Evolutionary conservation across 1,140 invertebrate species (phyloP).

Genomic region (Drosophila tani): DNA sequence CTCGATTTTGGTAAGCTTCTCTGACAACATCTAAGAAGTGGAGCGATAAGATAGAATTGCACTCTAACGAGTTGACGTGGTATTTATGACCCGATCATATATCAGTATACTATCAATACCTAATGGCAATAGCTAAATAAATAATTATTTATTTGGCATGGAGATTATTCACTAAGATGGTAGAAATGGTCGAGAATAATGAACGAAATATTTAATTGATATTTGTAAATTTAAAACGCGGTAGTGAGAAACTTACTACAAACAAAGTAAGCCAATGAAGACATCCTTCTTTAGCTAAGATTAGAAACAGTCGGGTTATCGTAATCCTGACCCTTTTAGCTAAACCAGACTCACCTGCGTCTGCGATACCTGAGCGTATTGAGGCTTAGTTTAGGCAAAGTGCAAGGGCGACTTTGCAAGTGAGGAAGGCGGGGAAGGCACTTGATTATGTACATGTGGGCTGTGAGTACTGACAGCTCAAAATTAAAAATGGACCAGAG

Average conservation of each 20-base stretch:
- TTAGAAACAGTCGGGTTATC: not conserved
- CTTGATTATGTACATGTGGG: slow-evolving; percentile 19
- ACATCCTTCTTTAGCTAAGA: no score
- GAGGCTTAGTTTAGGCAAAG: not conserved
- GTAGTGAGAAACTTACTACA: no score
- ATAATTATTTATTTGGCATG: slow-evolving; percentile 19
- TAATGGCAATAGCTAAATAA: slow-evolving; percentile 3
- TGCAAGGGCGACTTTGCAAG: not conserved
- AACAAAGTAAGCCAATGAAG: not conserved
- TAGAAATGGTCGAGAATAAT: not conserved
- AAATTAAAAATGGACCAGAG: slow-evolving; percentile 2
- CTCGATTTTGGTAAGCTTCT: not conserved
- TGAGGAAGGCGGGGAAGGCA: not conserved
- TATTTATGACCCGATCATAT: slow-evolving; percentile 8
- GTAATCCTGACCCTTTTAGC: not conserved
- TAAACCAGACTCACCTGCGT: slow-evolving; percentile 13
- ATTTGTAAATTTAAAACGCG: not conserved
- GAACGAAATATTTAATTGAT: not conserved
- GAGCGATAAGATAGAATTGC: slow-evolving; percentile 41
- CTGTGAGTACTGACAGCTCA: slow-evolving; percentile 7
- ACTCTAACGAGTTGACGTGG: slow-evolving; percentile 3
- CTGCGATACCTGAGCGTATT: not conserved
- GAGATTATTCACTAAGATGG: slow-evolving; percentile 24
- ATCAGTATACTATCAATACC: slow-evolving; percentile 11
- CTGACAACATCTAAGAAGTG: slow-evolving; percentile 12